phyloP scores from a whole-genome alignment of 2,113 vertebrate genomes.

The Antigone vipio region DNA sequence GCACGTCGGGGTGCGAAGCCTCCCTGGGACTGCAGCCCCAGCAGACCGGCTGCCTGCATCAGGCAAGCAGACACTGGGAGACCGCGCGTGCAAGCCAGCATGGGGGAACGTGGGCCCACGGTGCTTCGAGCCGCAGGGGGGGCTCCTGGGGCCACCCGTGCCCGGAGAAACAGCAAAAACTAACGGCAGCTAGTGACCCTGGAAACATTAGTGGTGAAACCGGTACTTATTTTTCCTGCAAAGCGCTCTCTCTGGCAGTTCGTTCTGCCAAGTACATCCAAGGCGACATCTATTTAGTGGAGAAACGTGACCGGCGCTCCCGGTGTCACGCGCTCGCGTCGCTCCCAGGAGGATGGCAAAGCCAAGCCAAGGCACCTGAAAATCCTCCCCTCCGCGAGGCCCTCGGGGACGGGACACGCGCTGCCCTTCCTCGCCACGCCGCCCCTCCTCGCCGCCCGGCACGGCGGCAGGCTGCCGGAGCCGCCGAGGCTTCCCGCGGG shows the following conservation, averaged over 20 bases:
- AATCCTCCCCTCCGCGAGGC: rapidly evolving
- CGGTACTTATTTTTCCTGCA: rapidly evolving
- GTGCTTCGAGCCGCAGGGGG: rapidly evolving
- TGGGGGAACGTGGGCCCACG: rapidly evolving
- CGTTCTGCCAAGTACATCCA: neutral
- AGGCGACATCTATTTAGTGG: rapidly evolving
- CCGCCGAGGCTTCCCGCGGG: neutral
- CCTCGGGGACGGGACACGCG: rapidly evolving
- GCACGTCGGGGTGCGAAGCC: neutral
- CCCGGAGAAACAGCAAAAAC: rapidly evolving
- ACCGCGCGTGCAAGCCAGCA: rapidly evolving
- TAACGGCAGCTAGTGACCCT: rapidly evolving
- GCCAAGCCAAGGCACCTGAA: neutral
- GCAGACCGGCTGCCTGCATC: too few relatives aligned
- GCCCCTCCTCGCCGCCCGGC: neutral
- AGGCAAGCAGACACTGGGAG: rapidly evolving
- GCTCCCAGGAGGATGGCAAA: neutral
- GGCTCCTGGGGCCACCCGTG: rapidly evolving
- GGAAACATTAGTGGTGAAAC: rapidly evolving
- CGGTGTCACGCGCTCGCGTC: rapidly evolving
- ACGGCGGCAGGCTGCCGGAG: too few relatives aligned
- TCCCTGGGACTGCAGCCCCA: neutral
- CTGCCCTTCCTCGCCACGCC: neutral
- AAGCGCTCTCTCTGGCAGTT: neutral
- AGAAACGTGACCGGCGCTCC: neutral